phyloP scores from a whole-genome alignment of 2,888 invertebrate species.

The Sympetrum striolatum region DNA sequence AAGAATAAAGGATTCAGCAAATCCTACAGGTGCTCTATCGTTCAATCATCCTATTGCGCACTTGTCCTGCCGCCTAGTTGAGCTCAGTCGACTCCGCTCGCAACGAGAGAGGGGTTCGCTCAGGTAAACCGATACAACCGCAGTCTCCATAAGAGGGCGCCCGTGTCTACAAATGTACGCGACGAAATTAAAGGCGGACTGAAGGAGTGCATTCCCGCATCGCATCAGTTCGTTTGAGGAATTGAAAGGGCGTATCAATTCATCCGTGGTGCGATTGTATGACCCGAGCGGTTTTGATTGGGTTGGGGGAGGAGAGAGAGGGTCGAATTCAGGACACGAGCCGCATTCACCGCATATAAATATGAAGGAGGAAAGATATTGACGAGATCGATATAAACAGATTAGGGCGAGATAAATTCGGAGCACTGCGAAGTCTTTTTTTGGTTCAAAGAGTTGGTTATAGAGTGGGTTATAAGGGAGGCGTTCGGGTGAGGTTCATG shows the following conservation, averaged over 20 bases:
- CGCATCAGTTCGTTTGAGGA: not conserved
- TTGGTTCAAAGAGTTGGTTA: no score
- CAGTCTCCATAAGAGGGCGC: not conserved
- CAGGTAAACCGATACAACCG: not conserved
- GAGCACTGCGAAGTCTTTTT: no score
- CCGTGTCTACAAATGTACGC: not conserved
- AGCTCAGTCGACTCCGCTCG: no score
- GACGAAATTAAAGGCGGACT: not conserved
- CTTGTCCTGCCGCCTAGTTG: no score
- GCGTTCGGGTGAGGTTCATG: no score
- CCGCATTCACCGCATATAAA: not conserved
- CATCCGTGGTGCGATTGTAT: not conserved
- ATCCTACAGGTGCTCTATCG: no score
- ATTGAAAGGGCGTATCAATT: not conserved
- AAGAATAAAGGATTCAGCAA: no score
- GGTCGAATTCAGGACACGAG: not conserved
- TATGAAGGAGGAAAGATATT: not conserved
- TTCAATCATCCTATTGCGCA: no score
- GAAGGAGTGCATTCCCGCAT: not conserved
- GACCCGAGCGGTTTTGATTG: not conserved
- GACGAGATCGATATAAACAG: not conserved
- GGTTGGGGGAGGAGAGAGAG: not conserved
- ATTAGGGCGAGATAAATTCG: no score
- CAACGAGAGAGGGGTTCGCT: not conserved
- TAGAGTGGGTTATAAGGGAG: no score